Evolutionary conservation across 2,888 invertebrate species (phyloP), one percentile per base, ranked within the genome.

Genomic region (Ditylenchus weischeri): DNA sequence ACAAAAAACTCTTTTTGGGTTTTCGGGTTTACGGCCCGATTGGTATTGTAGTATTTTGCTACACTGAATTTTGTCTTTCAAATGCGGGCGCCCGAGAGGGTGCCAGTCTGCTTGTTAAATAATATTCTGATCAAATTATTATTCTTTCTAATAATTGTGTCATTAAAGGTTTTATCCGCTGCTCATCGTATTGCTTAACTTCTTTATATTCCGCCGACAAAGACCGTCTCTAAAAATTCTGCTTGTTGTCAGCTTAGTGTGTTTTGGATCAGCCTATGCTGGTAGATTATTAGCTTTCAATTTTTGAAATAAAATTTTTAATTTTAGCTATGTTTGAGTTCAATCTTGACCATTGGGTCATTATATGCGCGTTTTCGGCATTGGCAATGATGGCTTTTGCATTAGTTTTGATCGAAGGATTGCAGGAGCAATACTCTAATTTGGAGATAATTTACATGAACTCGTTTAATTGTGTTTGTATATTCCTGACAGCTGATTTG

Each of bases 101-200:
- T n/a, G n/a, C n/a, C n/a, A n/a, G n/a, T n/a, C n/a, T n/a, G n/a
- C n/a, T n/a, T n/a, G n/a, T n/a, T n/a, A n/a, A n/a, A n/a, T n/a
- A 29, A 29, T 29, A 29, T 29, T 29, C 3, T 43, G 11, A 43
- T 43, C 43, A 43, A 13, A 15, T 43, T 6, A 13, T 43, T 43
- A 43, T 43, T 43, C 15, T 8, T 6, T 43, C 43, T 8, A 8
- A 6, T 8, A 43, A 15, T 15, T 43, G 2, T 29, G 5, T 29
- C 29, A 29, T 29, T 87, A 87, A 76, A 80, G 86, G 62, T 76
- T 74, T 62, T 62, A 61, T 36, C 69, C 76, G 6, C n/a, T 76
- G 51, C 58, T 61, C 10, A 62, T 74, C 23, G 57, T 74, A 19
- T 50, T 61, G 13, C 59, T 73, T 35, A 60, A 63, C 36, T 47